These are phyloP conservation scores for Dolichoris vasculosae DNA, from an alignment of 1,140 invertebrate species.

Conservation along the genomic window DNA sequence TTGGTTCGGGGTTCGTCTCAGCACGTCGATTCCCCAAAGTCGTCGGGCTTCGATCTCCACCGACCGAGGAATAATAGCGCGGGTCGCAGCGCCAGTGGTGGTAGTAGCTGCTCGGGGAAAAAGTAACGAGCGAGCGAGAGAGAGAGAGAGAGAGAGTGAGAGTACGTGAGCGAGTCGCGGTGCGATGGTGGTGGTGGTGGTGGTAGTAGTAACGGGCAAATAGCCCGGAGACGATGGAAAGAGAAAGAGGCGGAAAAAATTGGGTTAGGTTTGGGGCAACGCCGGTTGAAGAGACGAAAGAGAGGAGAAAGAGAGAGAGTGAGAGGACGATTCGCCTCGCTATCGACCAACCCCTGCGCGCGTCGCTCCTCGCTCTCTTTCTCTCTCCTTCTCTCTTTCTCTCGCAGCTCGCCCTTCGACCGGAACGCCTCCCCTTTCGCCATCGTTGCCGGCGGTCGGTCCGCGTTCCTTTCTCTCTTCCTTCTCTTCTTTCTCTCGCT, in stretches of 20 bases:
- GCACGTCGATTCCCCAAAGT: background rate
- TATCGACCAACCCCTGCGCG: conserved; percentile 67
- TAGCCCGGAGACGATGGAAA: background rate
- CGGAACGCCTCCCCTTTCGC: conserved; percentile 26
- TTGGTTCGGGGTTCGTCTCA: background rate
- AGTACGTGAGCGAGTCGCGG: background rate
- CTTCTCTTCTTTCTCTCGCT: background rate
- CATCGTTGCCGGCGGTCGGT: too few relatives aligned
- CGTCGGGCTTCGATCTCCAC: background rate
- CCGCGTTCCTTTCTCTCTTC: background rate
- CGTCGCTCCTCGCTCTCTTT: conserved; percentile 41
- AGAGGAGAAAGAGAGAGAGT: conserved; percentile 14
- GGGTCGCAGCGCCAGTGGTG: too few relatives aligned
- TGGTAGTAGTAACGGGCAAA: background rate
- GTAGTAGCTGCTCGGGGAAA: background rate
- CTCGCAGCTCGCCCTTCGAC: conserved; percentile 36
- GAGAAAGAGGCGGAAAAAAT: conserved; percentile 38
- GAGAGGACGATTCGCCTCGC: conserved; percentile 58
- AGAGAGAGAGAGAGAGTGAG: background rate
- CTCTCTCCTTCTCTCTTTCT: background rate
- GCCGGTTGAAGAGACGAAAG: background rate
- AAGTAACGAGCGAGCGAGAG: background rate
- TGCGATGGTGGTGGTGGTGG: too few relatives aligned
- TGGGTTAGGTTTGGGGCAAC: conserved; percentile 48
- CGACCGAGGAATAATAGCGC: background rate